Evolutionary conservation across 1,140 invertebrate species (phyloP), one percentile per base, ranked within the genome.

Genomic region (Augochlora pura): DNA sequence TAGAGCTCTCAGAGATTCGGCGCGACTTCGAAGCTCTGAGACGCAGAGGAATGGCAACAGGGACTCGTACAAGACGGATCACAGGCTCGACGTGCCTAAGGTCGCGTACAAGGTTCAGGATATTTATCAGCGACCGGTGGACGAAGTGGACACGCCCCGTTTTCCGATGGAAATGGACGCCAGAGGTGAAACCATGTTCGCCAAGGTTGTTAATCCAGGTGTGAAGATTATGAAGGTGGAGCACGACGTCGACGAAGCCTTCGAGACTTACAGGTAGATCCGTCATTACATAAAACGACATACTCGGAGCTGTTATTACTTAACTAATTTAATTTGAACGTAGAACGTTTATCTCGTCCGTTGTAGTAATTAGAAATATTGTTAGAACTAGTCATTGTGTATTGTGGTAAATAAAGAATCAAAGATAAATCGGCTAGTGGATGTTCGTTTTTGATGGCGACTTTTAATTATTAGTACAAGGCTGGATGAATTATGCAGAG

Each of bases 191-290:
- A 71, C 89, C 1, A 83, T 89, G 52, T 93, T 93, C 68, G 70
- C 90, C 0, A 92, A 91, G 38, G 84, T 93, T 12, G 71, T 92
- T 27, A 91, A 93, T 82, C 92, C 92, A 2, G 88, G 91, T 14
- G 90, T 93, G 71, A 93, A 91, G 80, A 93, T 93, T 64, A 93
- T 93, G 92, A 87, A 87, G 65, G 91, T 93, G 32, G 91, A 93
- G 57, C 89, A 90, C 12, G 91, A 93, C 18, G 85, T 88, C 64
- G 88, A 92, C 0, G 89, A 91, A 69, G 84, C 84, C 78, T 86
- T 87, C 63, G 89, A 93, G 57, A 85, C 83, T 78, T 90, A 92
- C 88, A 92, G 91, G 92, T 91, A 88, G 87, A 84, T 84, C 71
- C 16, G 72, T 27, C 6, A 3, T 65, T 23, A 23, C 4, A 10